Evolutionary conservation across 30 jellyfish, hydroid and myxozoan species (phyloP).

Genomic region (Aurelia coerulea): DNA sequence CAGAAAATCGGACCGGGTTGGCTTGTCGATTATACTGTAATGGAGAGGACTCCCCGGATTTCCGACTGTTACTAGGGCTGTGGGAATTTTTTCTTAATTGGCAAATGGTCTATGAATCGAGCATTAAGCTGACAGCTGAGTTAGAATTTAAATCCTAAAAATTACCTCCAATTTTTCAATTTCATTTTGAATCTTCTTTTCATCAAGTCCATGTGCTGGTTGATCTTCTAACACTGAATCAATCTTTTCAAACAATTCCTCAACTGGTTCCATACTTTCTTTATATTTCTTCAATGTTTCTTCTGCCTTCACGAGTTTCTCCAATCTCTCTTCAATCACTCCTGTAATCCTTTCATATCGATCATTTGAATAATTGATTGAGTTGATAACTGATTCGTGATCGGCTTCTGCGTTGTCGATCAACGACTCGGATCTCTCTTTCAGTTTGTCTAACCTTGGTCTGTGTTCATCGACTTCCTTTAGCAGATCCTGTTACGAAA

Average conservation of each 20-base stretch:
- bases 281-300: constrained; percentile 40
- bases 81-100: too few relatives aligned
- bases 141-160: too few relatives aligned
- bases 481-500: constrained; percentile 18
- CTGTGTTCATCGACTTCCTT: constrained; percentile 60
- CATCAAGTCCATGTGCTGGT: constrained; percentile 71
- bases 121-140: too few relatives aligned
- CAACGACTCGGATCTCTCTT: constrained; percentile 40
- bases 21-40: too few relatives aligned
- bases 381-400: constrained; percentile 47
- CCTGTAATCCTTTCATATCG: constrained; percentile 42
- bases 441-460: constrained; percentile 74
- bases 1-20: too few relatives aligned
- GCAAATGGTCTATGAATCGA: too few relatives aligned
- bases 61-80: too few relatives aligned
- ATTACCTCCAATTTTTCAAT: constrained; percentile 71
- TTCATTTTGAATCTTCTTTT: constrained; percentile 78
- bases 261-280: constrained; percentile 74
- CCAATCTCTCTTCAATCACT: constrained; percentile 36
- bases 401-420: constrained; percentile 74
- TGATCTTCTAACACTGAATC: constrained; percentile 34
- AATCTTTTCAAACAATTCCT: constrained; percentile 76
- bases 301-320: constrained; percentile 30
- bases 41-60: too few relatives aligned
- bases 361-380: constrained; percentile 35